Conservation (phyloP, 2,888 invertebrate species). For the Nezara viridula region DNA sequence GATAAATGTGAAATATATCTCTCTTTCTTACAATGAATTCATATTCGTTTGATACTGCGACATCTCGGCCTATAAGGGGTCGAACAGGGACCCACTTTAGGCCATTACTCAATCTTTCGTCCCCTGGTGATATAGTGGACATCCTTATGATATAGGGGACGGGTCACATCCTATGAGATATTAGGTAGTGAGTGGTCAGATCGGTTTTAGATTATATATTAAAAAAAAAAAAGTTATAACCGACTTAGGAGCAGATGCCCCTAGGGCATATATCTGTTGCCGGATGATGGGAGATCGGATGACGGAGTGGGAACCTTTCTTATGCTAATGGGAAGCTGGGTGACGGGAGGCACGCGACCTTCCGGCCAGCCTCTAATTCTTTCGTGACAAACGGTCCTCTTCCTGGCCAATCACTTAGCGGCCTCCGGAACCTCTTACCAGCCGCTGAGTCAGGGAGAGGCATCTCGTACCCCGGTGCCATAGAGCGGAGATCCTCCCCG, state of each 20-base stretch:
- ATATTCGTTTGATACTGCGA: not conserved
- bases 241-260: constrained; percentile 34
- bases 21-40: not conserved
- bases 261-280: not conserved
- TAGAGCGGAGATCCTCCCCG: constrained; percentile 34
- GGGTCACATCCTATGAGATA: constrained; percentile 36
- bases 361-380: constrained; percentile 53
- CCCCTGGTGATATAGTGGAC: constrained; percentile 44
- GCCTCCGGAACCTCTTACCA: constrained; percentile 17
- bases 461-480: not conserved
- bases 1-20: not conserved
- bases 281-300: constrained; percentile 26
- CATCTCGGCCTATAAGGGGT: not conserved
- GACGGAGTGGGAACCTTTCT: constrained; percentile 49
- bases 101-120: constrained; percentile 13
- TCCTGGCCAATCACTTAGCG: constrained; percentile 53
- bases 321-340: constrained; percentile 53
- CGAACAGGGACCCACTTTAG: constrained; percentile 8
- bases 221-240: constrained; percentile 26
- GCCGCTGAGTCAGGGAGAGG: constrained; percentile 31
- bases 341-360: constrained; percentile 48
- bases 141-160: constrained; percentile 20
- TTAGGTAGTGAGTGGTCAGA: constrained; percentile 48
- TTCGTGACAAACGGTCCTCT: constrained; percentile 53
- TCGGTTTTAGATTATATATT: constrained; percentile 35